Conservation (phyloP, 2,888 invertebrate genomes). For the Nemotelus pantherinus region DNA sequence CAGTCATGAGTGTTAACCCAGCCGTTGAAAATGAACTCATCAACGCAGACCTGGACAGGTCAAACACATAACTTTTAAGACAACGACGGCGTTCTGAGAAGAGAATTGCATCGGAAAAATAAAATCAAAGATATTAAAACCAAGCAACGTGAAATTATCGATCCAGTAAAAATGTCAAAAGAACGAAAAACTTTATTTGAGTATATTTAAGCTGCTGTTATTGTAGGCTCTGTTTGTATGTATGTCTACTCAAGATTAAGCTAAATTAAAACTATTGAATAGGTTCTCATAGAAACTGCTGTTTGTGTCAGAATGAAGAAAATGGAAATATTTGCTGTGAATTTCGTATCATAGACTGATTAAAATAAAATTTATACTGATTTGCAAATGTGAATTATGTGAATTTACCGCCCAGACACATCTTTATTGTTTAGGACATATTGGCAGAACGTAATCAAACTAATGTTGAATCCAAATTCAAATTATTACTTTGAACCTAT, state of each 20-base stretch:
- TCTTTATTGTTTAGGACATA: too few species aligned
- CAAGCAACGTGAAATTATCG: slow-evolving; percentile 62
- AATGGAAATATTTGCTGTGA: slow-evolving; percentile 26
- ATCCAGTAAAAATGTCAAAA: slow-evolving; percentile 61
- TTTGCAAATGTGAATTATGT: slow-evolving; percentile 35
- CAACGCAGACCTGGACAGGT: slow-evolving; percentile 52
- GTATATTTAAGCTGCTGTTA: slow-evolving; percentile 64
- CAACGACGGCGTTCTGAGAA: slow-evolving; percentile 70
- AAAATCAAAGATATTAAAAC: slow-evolving; percentile 70
- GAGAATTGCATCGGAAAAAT: slow-evolving; percentile 69
- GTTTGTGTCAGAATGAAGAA: slow-evolving; percentile 36
- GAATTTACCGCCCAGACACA: too few species aligned
- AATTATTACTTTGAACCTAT: too few species aligned
- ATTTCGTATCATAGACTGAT: slow-evolving; percentile 47
- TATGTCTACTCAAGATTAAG: slow-evolving; percentile 64
- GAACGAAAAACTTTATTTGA: slow-evolving; percentile 65
- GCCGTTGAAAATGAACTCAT: too few species aligned
- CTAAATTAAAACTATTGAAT: slow-evolving; percentile 55
- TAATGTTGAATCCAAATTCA: too few species aligned
- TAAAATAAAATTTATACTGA: slow-evolving; percentile 48
- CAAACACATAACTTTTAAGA: slow-evolving; percentile 64
- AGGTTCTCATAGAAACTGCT: slow-evolving; percentile 5
- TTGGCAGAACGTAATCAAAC: too few species aligned
- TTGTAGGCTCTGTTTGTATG: slow-evolving; percentile 64
- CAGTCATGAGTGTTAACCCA: too few species aligned